These are phyloP conservation scores for Tursiops truncatus DNA, from an alignment of 2,113 vertebrate genomes.

Conservation along the genomic window DNA sequence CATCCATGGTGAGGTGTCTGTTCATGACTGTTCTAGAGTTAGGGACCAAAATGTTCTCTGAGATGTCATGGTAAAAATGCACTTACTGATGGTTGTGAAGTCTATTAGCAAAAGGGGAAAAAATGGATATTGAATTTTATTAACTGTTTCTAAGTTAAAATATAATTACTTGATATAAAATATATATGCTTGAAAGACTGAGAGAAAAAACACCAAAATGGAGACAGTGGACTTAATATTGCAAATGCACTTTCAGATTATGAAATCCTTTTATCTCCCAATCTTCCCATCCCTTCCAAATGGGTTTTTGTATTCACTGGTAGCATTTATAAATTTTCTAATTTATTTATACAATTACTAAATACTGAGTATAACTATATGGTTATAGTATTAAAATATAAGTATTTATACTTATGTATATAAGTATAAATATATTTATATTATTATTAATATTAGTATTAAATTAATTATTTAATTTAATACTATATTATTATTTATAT, in stretches of 20 bases:
- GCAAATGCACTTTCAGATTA: neutral
- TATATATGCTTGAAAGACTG: neutral
- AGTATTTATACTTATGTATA: neutral
- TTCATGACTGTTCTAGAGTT: neutral
- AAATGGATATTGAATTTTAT: neutral
- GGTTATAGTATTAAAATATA: neutral
- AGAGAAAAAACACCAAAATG: slow-evolving; percentile 25
- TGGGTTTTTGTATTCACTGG: slow-evolving; percentile 1
- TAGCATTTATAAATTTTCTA: neutral
- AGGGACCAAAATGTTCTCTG: neutral
- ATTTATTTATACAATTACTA: slow-evolving; percentile 34
- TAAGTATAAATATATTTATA: no score
- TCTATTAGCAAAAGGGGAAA: neutral
- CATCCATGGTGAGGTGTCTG: slow-evolving; percentile 83
- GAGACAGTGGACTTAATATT: neutral
- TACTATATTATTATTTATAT: no score
- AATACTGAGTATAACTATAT: neutral
- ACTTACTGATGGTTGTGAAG: neutral
- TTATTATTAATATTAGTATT: no score
- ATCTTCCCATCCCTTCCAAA: neutral
- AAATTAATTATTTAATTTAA: no score
- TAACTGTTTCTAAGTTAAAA: slow-evolving; percentile 25
- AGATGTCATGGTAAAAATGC: neutral
- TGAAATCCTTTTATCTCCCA: neutral
- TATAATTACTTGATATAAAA: neutral